phyloP scores from a whole-genome alignment of 2,888 invertebrate species.

The Phyllotreta striolata region DNA sequence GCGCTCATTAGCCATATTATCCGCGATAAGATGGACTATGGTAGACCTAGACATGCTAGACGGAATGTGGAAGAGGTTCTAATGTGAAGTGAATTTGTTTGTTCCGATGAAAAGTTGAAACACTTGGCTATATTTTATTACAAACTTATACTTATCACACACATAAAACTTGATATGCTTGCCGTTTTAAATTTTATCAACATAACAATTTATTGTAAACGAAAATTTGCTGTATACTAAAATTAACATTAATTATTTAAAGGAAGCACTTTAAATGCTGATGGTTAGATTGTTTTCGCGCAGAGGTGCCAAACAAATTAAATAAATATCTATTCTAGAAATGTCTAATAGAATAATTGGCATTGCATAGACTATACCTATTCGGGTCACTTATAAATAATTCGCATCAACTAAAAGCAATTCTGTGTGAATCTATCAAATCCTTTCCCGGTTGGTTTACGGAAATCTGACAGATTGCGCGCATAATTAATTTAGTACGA shows the following conservation, averaged over 20 bases:
- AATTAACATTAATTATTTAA: not conserved
- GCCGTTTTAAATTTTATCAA: too few species aligned
- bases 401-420: slow-evolving; percentile 31
- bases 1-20: not conserved
- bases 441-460: slow-evolving; percentile 4
- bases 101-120: too few species aligned
- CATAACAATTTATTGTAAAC: too few species aligned
- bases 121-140: too few species aligned
- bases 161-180: too few species aligned
- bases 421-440: slow-evolving; percentile 25
- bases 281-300: not conserved
- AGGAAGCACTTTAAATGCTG: not conserved
- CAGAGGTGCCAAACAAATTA: not conserved
- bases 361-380: slow-evolving; percentile 7
- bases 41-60: not conserved
- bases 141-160: too few species aligned
- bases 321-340: slow-evolving; percentile 3
- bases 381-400: slow-evolving; percentile 30
- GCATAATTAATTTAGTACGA: too few species aligned
- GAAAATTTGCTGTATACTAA: too few species aligned
- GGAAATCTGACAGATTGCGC: slow-evolving; percentile 16
- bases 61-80: not conserved
- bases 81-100: too few species aligned
- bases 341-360: slow-evolving; percentile 20
- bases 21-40: not conserved